A percentile compares a stretch with the other conserved stretches of the same genome.
Evolutionary conservation across 2,797 vertebrate species (phyloP).

Genomic region (Sciurus vulgaris): DNA sequence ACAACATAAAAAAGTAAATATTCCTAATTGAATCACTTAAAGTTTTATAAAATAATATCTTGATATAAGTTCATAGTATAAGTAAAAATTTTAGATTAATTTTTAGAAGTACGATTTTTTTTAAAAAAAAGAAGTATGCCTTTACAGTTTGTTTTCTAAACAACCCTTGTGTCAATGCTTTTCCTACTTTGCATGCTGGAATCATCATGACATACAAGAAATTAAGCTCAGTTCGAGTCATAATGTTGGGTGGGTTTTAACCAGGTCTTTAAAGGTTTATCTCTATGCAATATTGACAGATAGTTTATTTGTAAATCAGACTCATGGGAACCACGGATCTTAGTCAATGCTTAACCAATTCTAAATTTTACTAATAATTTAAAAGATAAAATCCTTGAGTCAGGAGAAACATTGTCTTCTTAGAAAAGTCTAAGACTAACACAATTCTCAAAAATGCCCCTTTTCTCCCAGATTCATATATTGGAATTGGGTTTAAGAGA

Average conservation of each 20-base stretch:
- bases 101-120: not conserved
- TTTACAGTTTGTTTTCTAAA: not conserved
- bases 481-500: not conserved
- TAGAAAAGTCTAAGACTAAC: not conserved
- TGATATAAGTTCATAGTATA: not conserved
- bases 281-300: not conserved
- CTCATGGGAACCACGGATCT: not conserved
- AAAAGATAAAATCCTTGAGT: not conserved
- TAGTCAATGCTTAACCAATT: not conserved
- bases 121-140: not conserved
- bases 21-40: not conserved
- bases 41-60: not conserved
- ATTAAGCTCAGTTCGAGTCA: not conserved
- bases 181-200: not conserved
- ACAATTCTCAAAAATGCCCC: rapidly evolving
- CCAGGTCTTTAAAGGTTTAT: not conserved
- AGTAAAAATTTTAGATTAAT: not conserved
- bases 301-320: not conserved
- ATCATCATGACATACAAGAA: not conserved
- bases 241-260: not conserved
- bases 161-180: not conserved
- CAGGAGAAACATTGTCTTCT: not conserved
- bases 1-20: not conserved
- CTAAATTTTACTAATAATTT: not conserved
- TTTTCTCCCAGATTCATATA: not conserved